Percentiles rank a stretch among this genome's conserved stretches.
Evolutionary conservation across 1,140 invertebrate genomes (phyloP).

Genomic region (Cecropterus lyciades): DNA sequence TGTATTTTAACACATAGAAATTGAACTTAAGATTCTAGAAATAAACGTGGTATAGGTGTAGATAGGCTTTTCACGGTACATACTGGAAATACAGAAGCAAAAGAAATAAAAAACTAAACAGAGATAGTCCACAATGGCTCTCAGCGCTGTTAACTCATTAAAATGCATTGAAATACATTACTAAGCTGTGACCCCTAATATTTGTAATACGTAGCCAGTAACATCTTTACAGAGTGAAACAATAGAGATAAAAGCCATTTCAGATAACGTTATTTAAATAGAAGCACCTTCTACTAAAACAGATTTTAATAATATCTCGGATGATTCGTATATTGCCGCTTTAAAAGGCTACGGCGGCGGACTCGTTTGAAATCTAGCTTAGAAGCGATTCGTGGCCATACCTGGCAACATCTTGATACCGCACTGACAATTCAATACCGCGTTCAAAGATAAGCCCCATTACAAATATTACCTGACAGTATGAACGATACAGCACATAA

Average conservation of each 20-base stretch:
- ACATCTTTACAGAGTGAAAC: conserved; percentile 31
- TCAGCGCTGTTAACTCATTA: conserved; percentile 26
- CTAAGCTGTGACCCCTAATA: conserved; percentile 27
- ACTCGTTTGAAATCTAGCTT: conserved; percentile 48
- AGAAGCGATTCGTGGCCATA: conserved; percentile 43
- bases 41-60: not conserved
- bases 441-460: conserved; percentile 49
- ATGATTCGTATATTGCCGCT: conserved; percentile 22
- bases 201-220: conserved; percentile 30
- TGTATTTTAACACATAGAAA: no score
- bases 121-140: conserved; percentile 5
- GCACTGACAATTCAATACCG: conserved; percentile 53
- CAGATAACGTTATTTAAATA: conserved; percentile 34
- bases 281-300: conserved; percentile 33
- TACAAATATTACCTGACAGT: conserved; percentile 56
- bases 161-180: conserved; percentile 32
- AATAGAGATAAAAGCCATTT: conserved; percentile 36
- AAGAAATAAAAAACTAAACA: conserved; percentile 1
- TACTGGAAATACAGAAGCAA: not conserved
- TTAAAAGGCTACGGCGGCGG: conserved; percentile 32
- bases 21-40: not conserved
- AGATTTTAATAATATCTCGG: conserved; percentile 33
- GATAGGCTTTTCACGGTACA: no score
- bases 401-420: conserved; percentile 50
- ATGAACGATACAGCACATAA: conserved; percentile 54